Base-by-base conservation (phyloP, 2,113 vertebrate genomes). In the Leptosomus discolor region DNA sequence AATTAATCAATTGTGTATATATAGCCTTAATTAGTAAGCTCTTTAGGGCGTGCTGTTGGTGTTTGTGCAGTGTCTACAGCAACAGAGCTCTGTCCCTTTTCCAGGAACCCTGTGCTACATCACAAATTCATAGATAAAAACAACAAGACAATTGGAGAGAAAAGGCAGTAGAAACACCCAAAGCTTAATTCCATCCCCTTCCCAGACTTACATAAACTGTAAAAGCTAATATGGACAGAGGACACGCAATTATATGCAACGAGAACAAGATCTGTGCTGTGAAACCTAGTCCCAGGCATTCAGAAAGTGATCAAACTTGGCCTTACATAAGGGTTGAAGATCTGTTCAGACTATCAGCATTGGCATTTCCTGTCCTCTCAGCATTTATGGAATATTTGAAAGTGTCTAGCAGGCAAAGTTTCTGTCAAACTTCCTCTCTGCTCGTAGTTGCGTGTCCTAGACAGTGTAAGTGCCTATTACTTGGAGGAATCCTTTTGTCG, bases 381-480 rank as follows among this genome's bases (percentile, higher is more conserved):
- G 91, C 92, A 76, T 91, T 95, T 94, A 91, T 92, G 92, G 89
- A 95, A 95, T 97, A 84, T 92, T 45, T 94, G 65, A 89, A 97
- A 94, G 58, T 81, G 53, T 92, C 69, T 91, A 97, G 51, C 64
- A 81, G 76, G 91, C 79, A 91, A 70, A 93, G 48, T 71, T 94
- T 91, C 74, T 82, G 68, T 75, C 76, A 92, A 87, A 94, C 80
- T 97, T 97, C 86, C 92, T 94, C 94, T 91, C 80, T 81, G 32
- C n/a, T 90, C 74, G 75, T 58, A 65, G 65, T 34, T 0, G 1
- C 1, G 0, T 53, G 57, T n/a, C 67, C 45, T 39, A 51, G 30
- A 45, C 36, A 57, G 11, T 12, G 6, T 36, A 68, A 85, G 34
- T 34, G 63, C 11, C 39, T 88, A 90, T 73, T 45, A 37, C 32